Evolutionary conservation across 2,797 vertebrate genomes (phyloP), one percentile per base, ranked within the genome.

Genomic region (Phrynocephalus guinanensis): DNA sequence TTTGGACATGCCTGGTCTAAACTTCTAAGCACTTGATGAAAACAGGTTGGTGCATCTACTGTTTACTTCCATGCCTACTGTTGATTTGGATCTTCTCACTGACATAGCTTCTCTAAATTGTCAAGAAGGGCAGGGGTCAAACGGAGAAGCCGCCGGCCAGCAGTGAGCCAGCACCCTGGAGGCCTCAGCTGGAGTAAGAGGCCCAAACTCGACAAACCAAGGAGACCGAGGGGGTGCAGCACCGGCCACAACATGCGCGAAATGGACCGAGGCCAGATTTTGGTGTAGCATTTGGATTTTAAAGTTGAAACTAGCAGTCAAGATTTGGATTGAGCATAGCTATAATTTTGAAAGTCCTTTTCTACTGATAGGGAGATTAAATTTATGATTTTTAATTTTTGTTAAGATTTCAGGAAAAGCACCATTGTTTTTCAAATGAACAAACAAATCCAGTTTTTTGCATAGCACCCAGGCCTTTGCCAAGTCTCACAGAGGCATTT

Each of bases 11-110:
- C 38, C 38, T 44, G 5, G 24, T 18, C 71, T 66, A 30, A 22
- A 66, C 66, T 15, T 76, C 24, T 79, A 85, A 33, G 15, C 0
- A 66, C 2, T 38, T 88, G 50, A 0, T 60, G 84, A 5, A 7
- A 92, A 67, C 50, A 18, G 6, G 15, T 78, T 33, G 66, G 60
- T 68, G 75, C 83, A 30, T n/a, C 20, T 79, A 56, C 85, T 7
- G n/a, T 33, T 4, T 71, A 2, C 83, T 87, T 75, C 24, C 81
- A 66, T 50, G 2, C 30, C 30, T 66, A 15, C 22, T 68, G 52
- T 56, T 38, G 66, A n/a, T 86, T 48, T 77, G 68, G 15, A 13
- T 1, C n/a, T 26, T 38, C 60, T 3, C 11, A 6, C 0, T 63
- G 52, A n/a, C 52, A 24, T 33, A 89, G 50, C 10, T 83, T 28